Base-by-base conservation (phyloP, 2,113 vertebrate genomes). In the Phocoena sinus region DNA sequence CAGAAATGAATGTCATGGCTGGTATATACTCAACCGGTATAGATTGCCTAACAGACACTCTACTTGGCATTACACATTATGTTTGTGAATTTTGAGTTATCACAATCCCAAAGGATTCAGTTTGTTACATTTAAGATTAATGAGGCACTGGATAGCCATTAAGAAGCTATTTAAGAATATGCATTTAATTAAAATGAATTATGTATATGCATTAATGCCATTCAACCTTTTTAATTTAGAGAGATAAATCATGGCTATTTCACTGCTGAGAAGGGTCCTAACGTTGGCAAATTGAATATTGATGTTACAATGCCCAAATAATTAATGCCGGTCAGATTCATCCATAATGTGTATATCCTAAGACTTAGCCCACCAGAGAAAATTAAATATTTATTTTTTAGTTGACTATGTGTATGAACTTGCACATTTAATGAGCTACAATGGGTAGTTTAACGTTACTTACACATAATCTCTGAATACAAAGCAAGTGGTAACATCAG, bases 171-270 rank as follows among this genome's bases (percentile, higher is more conserved):
- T 96, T 63, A 85, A 97, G 93, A 97, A 97, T 97, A 98, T 96
- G 95, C 96, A 97, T 97, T 97, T 97, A 98, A 97, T 98, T 98
- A 96, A 85, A 98, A 97, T 97, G 91, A 98, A 97, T 98, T 98
- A 98, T 97, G 93, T 98, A 95, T 86, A 97, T 73, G 92, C 97
- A 94, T 96, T 98, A 98, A 97, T 96, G 94, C 82, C 87, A 96
- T 96, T 96, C 97, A 85, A 91, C 92, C 97, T 96, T 93, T 96
- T 97, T 95, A 38, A 67, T 97, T 94, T 90, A 95, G 83, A 83
- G 87, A 77, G 90, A 97, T 97, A 96, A 91, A 53, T 80, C 97
- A 94, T 95, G 71, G 92, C 44, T 94, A 63, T 15, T 98, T 98
- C 92, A 96, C 62, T 92, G 71, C 44, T 74, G 58, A n/a, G 1